Base-by-base conservation (phyloP, 2,888 invertebrate genomes). In the Cryptosula pallasiana region DNA sequence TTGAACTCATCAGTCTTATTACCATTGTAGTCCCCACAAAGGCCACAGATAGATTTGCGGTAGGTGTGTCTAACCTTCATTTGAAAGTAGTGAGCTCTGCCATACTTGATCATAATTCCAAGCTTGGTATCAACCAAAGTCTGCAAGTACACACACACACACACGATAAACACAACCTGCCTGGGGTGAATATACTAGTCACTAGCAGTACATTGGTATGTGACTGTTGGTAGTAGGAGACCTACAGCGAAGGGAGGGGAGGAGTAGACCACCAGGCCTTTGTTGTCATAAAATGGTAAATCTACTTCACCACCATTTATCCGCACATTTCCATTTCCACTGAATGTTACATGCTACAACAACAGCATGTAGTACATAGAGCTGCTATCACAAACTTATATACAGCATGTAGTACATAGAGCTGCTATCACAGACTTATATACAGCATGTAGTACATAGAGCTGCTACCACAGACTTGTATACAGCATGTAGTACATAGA, bases 1-100 rank as follows among this genome's bases (percentile, higher is more conserved):
- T 71, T 75, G 75, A 77, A 89, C 86, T 95, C 95, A 83, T 95
- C 95, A 76, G 91, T 88, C 0, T 90, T 89, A 75, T 91, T 87
- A 69, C 90, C 90, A 85, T 96, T 96, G 85, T 92, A 97, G 83
- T 96, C 95, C 0, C 96, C 96, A 81, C 96, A 97, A 20, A 96
- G 87, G 16, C 96, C 96, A 81, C 95, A 95, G 69, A 94, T 85
- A 35, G 89, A 72, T 88, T 89, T 82, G 90, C 91, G 84, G 89
- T 92, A 69, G 34, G 63, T 29, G 2, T 13, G 5, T 16, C 63
- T 27, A 2, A 63, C 63, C 32, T 63, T 63, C 63, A 63, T 32
- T 32, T 63, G 32, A n/a, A 63, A 63, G 32, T 25, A 25, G 63
- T 63, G 63, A 16, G 5, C 27, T 29, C 32, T 3, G 34, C 63